Evolutionary conservation across 2,888 invertebrate genomes (phyloP), one percentile per base, ranked within the genome.

Genomic region (Therioaphis trifolii): DNA sequence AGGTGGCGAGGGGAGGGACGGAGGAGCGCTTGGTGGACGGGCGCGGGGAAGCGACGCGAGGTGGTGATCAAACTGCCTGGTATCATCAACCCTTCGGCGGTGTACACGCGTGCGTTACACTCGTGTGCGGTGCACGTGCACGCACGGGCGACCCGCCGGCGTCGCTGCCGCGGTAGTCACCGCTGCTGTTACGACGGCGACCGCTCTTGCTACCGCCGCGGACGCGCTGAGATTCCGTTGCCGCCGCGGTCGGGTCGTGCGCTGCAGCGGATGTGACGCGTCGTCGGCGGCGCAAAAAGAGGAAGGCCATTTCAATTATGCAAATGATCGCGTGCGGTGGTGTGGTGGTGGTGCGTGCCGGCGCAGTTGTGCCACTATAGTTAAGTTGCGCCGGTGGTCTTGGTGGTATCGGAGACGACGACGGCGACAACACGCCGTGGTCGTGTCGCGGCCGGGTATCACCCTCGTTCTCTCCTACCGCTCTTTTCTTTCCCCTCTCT

Each of bases 261-360:
- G n/a, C n/a, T 21, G 35, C 35, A 35, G 74, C 74, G 74, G 74
- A 74, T 74, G 74, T 55, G 55, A 29, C 58, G 40, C 63, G 63
- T 76, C 58, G 27, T 66, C 49, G 21, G 14, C 18, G 11, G 29
- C 27, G 76, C 74, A 84, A 79, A 85, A 84, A 77, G 66, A 85
- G 84, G 84, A 74, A 78, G 79, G 84, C 85, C 84, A 86, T 85
- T 86, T 85, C 86, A 85, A 86, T 86, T 85, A 86, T 85, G 86
- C 85, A 86, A 86, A 86, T 85, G 58, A 85, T 63, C 52, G n/a
- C n/a, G n/a, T n/a, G n/a, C n/a, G n/a, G n/a, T n/a, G n/a, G n/a
- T n/a, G n/a, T n/a, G n/a, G n/a, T n/a, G n/a, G n/a, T n/a, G n/a
- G n/a, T n/a, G n/a, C n/a, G n/a, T n/a, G n/a, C n/a, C n/a, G n/a